phyloP scores from a whole-genome alignment of 2,888 invertebrate genomes.

The Hypselothyrea guttata region DNA sequence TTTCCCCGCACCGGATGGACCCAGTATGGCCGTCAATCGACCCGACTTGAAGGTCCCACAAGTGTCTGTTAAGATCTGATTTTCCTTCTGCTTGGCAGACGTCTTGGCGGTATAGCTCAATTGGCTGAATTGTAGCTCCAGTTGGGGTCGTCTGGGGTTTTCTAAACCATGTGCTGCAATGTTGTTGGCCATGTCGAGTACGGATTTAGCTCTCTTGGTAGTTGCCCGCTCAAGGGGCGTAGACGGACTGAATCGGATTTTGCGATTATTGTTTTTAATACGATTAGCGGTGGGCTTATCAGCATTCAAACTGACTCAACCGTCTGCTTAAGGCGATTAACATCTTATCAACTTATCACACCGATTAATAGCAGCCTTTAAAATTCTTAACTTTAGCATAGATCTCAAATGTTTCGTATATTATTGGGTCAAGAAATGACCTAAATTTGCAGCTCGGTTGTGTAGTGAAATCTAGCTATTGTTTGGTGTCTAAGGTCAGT shows the following conservation, averaged over 20 bases:
- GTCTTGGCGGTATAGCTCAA: conserved; percentile 64
- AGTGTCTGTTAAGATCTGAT: conserved; percentile 83
- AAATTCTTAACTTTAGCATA: no score
- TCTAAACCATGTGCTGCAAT: conserved; percentile 6
- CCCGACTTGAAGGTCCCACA: conserved; percentile 86
- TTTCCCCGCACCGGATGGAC: conserved; percentile 90
- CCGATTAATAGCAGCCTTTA: no score
- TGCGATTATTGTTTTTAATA: conserved; percentile 32
- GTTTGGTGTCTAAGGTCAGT: no score
- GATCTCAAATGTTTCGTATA: no score
- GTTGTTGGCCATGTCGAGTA: conserved; percentile 49
- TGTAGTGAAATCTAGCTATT: no score
- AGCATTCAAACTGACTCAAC: conserved; percentile 15
- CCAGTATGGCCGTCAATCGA: conserved; percentile 86
- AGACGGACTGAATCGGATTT: conserved; percentile 34
- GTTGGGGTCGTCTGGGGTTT: conserved; percentile 26
- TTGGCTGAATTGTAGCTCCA: conserved; percentile 68
- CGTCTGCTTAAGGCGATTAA: conserved; percentile 20
- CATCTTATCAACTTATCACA: conserved; percentile 52
- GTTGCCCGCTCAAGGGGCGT: neutral
- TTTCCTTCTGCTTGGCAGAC: conserved; percentile 12
- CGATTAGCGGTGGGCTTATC: conserved; percentile 25
- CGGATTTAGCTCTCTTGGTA: neutral
- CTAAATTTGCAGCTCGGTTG: no score
- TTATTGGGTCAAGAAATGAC: no score